Evolutionary conservation across 2,888 invertebrate species (phyloP).

Genomic region (Gymnosoma rotundatum): DNA sequence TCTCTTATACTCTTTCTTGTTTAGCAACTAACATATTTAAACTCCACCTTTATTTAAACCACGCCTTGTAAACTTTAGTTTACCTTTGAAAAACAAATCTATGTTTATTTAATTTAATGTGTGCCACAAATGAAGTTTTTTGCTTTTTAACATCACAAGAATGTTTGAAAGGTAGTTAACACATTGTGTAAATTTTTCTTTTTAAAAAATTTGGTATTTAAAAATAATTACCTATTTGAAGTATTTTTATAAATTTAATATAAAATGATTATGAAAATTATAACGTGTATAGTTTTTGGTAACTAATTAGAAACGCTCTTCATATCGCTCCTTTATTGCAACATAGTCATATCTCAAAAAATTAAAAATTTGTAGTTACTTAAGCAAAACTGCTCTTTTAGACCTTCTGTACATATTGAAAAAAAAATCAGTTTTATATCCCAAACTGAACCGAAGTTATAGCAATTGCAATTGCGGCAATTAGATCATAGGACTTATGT

Average conservation of each 20-base stretch:
- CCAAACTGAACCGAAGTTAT: too few relatives aligned
- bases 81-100: neutral
- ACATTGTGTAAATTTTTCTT: constrained; percentile 15
- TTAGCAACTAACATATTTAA: neutral
- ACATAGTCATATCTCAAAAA: too few relatives aligned
- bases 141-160: neutral
- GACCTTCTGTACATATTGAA: too few relatives aligned
- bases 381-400: too few relatives aligned
- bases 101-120: neutral
- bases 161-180: constrained; percentile 24
- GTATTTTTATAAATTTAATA: constrained; percentile 36
- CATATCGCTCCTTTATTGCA: too few relatives aligned
- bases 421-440: too few relatives aligned
- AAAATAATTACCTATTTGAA: constrained; percentile 47
- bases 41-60: constrained; percentile 51
- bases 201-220: constrained; percentile 14
- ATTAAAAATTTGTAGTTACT: too few relatives aligned
- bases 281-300: neutral
- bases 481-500: too few relatives aligned
- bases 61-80: constrained; percentile 35
- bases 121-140: neutral
- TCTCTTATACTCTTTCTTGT: neutral
- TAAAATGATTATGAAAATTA: constrained; percentile 28
- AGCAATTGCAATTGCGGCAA: too few relatives aligned
- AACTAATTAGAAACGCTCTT: too few relatives aligned